A percentile compares a stretch with the other conserved stretches of the same genome.
Conservation (phyloP, 2,797 vertebrate species). For the Sus cebifrons region DNA sequence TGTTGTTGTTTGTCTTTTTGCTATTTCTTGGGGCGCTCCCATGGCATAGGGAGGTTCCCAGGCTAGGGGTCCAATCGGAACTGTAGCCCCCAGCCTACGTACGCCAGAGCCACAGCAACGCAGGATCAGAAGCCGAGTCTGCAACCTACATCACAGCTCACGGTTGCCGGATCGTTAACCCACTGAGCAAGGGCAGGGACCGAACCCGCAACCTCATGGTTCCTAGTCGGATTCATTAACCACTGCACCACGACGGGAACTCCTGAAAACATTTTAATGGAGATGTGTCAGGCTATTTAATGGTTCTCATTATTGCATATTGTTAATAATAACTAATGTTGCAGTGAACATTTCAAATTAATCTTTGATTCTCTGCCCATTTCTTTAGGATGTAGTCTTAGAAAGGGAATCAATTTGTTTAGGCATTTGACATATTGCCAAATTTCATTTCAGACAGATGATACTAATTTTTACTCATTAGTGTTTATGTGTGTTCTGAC, state of each 20-base stretch:
- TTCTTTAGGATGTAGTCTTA: conserved; percentile 64
- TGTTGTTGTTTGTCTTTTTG: no score
- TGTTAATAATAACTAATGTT: conserved; percentile 13
- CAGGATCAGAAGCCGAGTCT: no score
- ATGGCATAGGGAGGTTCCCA: no score
- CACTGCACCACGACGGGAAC: neutral
- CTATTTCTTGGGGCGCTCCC: no score
- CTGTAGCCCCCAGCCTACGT: no score
- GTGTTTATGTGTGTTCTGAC: neutral
- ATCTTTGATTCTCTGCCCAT: conserved; percentile 57
- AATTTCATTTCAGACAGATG: conserved; percentile 33
- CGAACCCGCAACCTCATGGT: no score
- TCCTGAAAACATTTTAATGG: conserved; percentile 37
- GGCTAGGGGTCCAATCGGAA: no score
- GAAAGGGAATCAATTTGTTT: conserved; percentile 38
- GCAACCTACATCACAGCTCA: no score
- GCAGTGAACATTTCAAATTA: conserved; percentile 50
- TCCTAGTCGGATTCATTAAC: no score
- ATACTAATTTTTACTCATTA: conserved; percentile 43
- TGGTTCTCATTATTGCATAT: neutral
- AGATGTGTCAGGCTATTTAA: conserved; percentile 5
- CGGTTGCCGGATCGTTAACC: no score
- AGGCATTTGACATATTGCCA: conserved; percentile 20
- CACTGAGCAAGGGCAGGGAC: no score
- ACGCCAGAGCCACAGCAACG: no score